phyloP scores from a whole-genome alignment of 2,797 vertebrate genomes.

The Buphagus erythrorhynchus region DNA sequence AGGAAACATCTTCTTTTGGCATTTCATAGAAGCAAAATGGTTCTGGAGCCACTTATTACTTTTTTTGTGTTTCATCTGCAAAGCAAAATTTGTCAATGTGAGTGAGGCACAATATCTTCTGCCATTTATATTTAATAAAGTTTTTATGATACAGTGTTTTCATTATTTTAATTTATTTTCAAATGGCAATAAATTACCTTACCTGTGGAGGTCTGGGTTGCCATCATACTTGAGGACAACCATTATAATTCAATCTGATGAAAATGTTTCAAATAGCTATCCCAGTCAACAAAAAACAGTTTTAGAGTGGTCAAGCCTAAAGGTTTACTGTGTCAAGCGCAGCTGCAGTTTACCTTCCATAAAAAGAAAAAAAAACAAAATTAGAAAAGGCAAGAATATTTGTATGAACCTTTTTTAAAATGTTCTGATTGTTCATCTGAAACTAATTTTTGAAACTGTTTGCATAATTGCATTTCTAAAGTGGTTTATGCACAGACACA shows the following conservation, averaged over 20 bases:
- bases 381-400: not conserved
- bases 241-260: not conserved
- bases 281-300: not conserved
- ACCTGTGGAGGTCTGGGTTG: not conserved
- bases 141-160: not conserved
- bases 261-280: not conserved
- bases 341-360: not conserved
- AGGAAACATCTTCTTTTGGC: not conserved
- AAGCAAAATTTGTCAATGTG: not conserved
- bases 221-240: not conserved
- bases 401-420: not conserved
- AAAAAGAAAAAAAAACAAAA: not conserved
- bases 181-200: not conserved
- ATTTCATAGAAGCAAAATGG: not conserved
- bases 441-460: not conserved
- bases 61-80: not conserved
- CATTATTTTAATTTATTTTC: not conserved
- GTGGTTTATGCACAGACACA: not conserved
- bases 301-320: not conserved
- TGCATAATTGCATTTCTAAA: not conserved
- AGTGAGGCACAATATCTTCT: not conserved
- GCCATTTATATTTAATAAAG: not conserved
- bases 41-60: not conserved
- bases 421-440: not conserved
- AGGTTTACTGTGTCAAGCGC: not conserved